Percentiles rank a stretch among this genome's conserved stretches.
Conservation (phyloP, 2,113 vertebrate species). For the Otis tarda region DNA sequence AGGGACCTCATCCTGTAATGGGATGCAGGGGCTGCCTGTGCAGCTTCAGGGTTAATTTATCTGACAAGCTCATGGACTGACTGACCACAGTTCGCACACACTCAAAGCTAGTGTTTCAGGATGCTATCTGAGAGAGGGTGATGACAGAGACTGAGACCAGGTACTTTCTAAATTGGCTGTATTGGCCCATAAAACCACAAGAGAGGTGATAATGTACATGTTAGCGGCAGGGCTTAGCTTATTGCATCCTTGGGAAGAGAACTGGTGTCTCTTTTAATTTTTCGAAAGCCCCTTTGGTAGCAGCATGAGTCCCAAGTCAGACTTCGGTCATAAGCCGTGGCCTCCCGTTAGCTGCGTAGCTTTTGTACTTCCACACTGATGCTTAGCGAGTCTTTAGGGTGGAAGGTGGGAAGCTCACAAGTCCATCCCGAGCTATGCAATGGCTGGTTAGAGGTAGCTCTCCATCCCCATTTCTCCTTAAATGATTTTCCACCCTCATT, state of each 20-base stretch:
- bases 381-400: neutral
- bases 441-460: neutral
- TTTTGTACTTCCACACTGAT: neutral
- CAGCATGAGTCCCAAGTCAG: neutral
- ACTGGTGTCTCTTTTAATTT: neutral
- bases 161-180: conserved; percentile 53
- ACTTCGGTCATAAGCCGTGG: neutral
- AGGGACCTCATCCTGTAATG: neutral
- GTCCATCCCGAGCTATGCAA: neutral
- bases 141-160: conserved; percentile 20
- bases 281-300: neutral
- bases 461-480: neutral
- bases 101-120: conserved; percentile 40
- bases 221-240: neutral
- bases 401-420: neutral
- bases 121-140: neutral
- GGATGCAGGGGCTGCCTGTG: neutral
- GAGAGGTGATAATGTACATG: neutral
- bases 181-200: conserved; percentile 27
- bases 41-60: neutral
- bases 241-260: neutral
- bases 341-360: neutral
- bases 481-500: neutral
- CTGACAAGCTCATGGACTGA: neutral
- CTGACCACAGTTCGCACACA: conserved; percentile 18